Base-by-base conservation (phyloP, 2,113 vertebrate species). In the Smithornis capensis region DNA sequence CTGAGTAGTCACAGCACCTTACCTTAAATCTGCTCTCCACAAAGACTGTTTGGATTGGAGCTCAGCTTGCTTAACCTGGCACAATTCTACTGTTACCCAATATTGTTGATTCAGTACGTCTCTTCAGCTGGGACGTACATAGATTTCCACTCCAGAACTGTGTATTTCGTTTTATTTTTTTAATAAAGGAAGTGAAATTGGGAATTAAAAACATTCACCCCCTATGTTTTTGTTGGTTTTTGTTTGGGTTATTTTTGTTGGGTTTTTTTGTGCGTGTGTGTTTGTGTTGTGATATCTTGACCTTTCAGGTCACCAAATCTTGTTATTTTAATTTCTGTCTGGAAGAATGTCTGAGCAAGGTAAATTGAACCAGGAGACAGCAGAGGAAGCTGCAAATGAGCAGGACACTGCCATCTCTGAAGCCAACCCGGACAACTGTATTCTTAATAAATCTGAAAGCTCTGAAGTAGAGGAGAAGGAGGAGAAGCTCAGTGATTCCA, bases 321-420 rank as follows among this genome's bases (percentile, higher is more conserved):
- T 94, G 64, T 95, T 95, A 33, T 95, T 97, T 97, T 97, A 95
- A 98, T 96, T 97, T 97, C 91, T 96, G 69, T 95, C 97, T 96
- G 96, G 95, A 96, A 98, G 97, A 95, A 98, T 98, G 98, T 98
- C 98, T 97, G 98, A 98, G 75, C 98, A 97, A 97, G 98, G 95
- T 89, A 97, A 98, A 97, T 90, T 97, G 87, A 97, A 57, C 94
- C 93, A 95, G 74, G 96, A 97, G 56, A 96, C 97, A 65, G 91
- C 80, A 67, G 98, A 98, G 81, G 98, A 98, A 94, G 75, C 97
- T 62, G 96, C 67, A 22, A 90, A 94, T 6, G 98, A 98, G 63
- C 96, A 96, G 86, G 97, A 98, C 28, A 45, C 64, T 28, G 65
- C 91, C 73, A 64, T 92, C 78, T 94, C 95, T 1, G 96, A 97